Base-by-base conservation (phyloP, 37 sponge, comb jelly and placozoan species). In the Petrosia ficiformis region DNA sequence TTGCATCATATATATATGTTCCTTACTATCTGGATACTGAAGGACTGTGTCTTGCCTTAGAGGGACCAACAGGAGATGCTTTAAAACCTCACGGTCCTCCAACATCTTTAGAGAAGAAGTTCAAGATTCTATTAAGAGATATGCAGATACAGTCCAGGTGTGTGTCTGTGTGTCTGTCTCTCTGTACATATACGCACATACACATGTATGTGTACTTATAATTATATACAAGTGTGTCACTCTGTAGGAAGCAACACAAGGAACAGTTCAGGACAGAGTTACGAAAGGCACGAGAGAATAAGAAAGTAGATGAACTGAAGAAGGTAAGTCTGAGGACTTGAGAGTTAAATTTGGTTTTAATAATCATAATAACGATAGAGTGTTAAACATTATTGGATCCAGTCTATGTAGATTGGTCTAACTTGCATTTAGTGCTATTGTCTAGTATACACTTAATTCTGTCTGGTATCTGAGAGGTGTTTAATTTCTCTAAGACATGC, bases 271-370 rank as follows among this genome's bases (percentile, higher is more conserved):
- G 83, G 33, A 84, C 73, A 22, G 38, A 74, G 0, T 66, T 92
- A 58, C 71, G 88, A 28, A 65, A 84, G n/a, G 78, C 80, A 4
- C 80, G 93, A 22, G 93, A 92, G 42, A 81, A 34, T 3, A 71
- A 76, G 44, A 19, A 31, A 36, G 86, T 82, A 10, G 90, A 84
- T 25, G 93, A 84, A 33, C 64, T 88, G 44, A 84, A 88, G 52
- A 35, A 65, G 65, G 92, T 90, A 26, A 29, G 77, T 16, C 21
- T 35, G n/a, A 5, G 11, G 54, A 42, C 4, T 43, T 57, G 8
- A 44, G 30, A 72, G 34, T 61, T 61, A 16, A 25, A 32, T n/a
- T 32, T 64, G 33, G 11, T 24, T 39, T 29, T 33, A 57, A 84
- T 21, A 73, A 73, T 6, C 78, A 90, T 11, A 90, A 92, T 39